Evolutionary conservation across 2,113 vertebrate species (phyloP).

Genomic region (Sinocyclocheilus anophthalmus): DNA sequence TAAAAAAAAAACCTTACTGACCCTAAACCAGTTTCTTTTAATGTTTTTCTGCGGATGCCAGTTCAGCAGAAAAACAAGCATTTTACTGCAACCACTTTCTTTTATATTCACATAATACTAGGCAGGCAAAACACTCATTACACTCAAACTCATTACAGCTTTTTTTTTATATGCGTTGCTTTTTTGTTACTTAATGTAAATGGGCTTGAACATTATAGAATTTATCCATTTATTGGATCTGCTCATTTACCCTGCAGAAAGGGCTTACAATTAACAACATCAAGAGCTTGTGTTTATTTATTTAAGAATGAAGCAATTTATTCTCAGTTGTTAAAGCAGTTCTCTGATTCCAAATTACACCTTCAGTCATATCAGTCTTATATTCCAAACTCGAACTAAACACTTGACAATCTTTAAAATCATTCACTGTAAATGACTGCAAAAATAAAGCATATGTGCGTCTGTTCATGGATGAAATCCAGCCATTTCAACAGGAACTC

Average conservation of each 20-base stretch:
- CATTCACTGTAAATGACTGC: not conserved
- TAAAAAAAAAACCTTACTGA: not conserved
- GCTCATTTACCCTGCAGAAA: not conserved
- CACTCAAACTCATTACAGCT: not conserved
- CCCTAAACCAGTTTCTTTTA: not conserved
- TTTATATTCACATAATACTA: not conserved
- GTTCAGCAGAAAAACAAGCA: not conserved
- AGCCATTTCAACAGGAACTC: not conserved
- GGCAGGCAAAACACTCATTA: not conserved
- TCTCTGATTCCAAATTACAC: not conserved
- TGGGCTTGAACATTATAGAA: not conserved
- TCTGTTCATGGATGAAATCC: not conserved
- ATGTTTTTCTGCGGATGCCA: not conserved
- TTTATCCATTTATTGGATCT: not conserved
- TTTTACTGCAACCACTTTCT: not conserved
- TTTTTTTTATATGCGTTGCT: not conserved
- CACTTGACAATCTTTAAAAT: not conserved
- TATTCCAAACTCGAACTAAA: not conserved
- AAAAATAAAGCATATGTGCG: not conserved
- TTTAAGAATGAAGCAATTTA: not conserved
- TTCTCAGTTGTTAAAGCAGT: not conserved
- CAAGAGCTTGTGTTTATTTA: not conserved
- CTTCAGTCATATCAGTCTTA: not conserved
- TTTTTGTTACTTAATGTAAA: constrained; percentile 11
- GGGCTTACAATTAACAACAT: not conserved